Base-by-base conservation (phyloP, 2,888 invertebrate species). In the Agrochola macilenta region DNA sequence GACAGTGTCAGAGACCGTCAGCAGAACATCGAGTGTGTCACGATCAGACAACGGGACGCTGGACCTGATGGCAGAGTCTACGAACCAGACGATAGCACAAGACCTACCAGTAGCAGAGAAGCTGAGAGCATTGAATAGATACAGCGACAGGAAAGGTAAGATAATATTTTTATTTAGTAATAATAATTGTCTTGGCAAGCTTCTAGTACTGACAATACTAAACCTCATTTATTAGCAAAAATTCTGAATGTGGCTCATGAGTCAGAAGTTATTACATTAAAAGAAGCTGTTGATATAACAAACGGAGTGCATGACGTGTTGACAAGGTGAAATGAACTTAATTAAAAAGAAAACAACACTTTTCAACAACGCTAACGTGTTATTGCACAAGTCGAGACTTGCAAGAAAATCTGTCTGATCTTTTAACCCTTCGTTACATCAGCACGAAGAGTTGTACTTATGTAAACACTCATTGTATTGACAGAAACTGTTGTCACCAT, bases 61-160 rank as follows among this genome's bases (percentile, higher is more conserved):
- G 74, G 95, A 96, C 70, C 88, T 95, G 76, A 90, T 93, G 79
- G 92, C 95, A 8, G 93, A 96, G 79, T 91, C 94, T 30, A 95
- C 93, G 20, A 96, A 96, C 81, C 94, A 95, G 86, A 95, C 95
- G 3, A 81, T 95, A 52, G 90, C 93, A 0, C 95, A 96, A 87
- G 96, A 96, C 73, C 81, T 96, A 9, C 97, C 97, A 0, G 93
- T 96, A 0, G 96, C 97, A 23, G 97, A 97, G 86, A 96, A 96
- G 78, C 88, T 97, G 23, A 91, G 97, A 46, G 93, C 95, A 0
- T 78, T 95, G 26, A 96, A 95, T 83, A 91, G 96, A 93, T 96
- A 94, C 75, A 91, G 92, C 65, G 96, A 96, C 78, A 93, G 96
- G 66, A 97, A 96, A 94, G 95, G 97, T 97, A 26, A 68, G 23